These are phyloP conservation scores for Porites rus DNA, from an alignment of 92 coral and sea anemone species.

Conservation along the genomic window DNA sequence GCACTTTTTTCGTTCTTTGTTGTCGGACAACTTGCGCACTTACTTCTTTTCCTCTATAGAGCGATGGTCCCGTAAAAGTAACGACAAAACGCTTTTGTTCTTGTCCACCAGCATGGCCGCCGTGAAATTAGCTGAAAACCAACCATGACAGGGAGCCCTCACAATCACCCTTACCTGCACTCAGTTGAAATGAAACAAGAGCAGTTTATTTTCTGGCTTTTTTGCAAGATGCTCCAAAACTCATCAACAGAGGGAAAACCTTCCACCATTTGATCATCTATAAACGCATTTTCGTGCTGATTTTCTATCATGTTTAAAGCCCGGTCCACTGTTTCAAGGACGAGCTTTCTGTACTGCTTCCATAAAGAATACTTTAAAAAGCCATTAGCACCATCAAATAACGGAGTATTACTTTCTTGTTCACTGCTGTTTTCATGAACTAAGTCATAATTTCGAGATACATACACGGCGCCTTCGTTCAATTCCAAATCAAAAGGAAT, in stretches of 20 bases:
- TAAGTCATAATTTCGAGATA: background rate
- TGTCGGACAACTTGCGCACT: too few species aligned
- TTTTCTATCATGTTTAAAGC: conserved; percentile 32
- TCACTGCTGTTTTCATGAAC: conserved; percentile 1
- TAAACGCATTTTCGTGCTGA: conserved; percentile 4
- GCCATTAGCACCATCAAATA: background rate
- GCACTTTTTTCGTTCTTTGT: too few species aligned
- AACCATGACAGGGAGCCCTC: too few species aligned
- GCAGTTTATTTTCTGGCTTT: conserved; percentile 33
- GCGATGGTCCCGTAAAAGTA: too few species aligned
- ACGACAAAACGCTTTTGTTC: too few species aligned
- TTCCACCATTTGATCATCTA: background rate
- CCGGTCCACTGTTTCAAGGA: conserved; percentile 46
- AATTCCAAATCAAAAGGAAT: conserved; percentile 79
- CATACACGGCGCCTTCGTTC: conserved; percentile 2
- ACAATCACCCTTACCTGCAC: conserved; percentile 8
- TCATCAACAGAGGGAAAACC: conserved; percentile 35
- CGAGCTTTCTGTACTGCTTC: conserved; percentile 72
- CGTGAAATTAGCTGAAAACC: too few species aligned
- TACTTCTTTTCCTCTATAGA: too few species aligned
- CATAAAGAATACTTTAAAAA: conserved; percentile 50
- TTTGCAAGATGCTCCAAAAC: conserved; percentile 50
- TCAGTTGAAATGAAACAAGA: conserved; percentile 9
- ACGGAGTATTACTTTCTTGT: background rate
- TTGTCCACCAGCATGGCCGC: too few species aligned